Evolutionary conservation across 2,888 invertebrate species (phyloP).

Genomic region (Thalpophila matura): DNA sequence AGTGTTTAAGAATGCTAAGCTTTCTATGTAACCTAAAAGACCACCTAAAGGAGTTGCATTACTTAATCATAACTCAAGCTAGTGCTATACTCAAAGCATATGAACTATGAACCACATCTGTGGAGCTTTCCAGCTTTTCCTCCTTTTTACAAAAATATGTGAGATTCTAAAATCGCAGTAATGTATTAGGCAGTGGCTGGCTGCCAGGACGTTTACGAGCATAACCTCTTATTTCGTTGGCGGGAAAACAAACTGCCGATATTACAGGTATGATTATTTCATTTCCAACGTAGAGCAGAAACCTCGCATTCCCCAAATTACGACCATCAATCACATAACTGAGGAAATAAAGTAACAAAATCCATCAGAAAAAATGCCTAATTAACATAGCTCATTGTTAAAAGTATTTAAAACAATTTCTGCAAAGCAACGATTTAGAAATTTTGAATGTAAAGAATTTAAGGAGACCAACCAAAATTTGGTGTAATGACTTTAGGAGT

Average conservation of each 20-base stretch:
- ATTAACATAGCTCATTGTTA: conserved; percentile 52
- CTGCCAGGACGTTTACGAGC: conserved; percentile 46
- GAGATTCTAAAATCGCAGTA: conserved; percentile 39
- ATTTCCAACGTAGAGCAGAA: conserved; percentile 33
- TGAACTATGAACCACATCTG: background rate
- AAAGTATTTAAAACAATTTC: conserved; percentile 44
- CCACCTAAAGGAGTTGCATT: conserved; percentile 5
- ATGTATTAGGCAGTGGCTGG: conserved; percentile 51
- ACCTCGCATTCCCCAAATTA: conserved; percentile 47
- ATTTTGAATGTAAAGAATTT: conserved; percentile 35
- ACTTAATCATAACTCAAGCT: conserved; percentile 7
- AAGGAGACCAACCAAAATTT: conserved; percentile 57
- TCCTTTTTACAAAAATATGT: conserved; percentile 28
- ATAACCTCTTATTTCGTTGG: conserved; percentile 34
- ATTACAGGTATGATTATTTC: conserved; percentile 56
- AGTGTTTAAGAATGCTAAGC: conserved; percentile 11
- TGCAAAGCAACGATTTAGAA: background rate
- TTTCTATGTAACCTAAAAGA: conserved; percentile 14
- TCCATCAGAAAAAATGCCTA: conserved; percentile 45
- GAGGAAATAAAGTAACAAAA: conserved; percentile 37
- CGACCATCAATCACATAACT: conserved; percentile 45
- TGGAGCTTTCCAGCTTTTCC: conserved; percentile 8
- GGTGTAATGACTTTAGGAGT: conserved; percentile 68
- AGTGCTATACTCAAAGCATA: background rate
- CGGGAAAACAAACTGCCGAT: conserved; percentile 44